A percentile compares a stretch with the other conserved stretches of the same genome.
Conservation (phyloP, 2,113 vertebrate species). For the Bothrops jararaca region DNA sequence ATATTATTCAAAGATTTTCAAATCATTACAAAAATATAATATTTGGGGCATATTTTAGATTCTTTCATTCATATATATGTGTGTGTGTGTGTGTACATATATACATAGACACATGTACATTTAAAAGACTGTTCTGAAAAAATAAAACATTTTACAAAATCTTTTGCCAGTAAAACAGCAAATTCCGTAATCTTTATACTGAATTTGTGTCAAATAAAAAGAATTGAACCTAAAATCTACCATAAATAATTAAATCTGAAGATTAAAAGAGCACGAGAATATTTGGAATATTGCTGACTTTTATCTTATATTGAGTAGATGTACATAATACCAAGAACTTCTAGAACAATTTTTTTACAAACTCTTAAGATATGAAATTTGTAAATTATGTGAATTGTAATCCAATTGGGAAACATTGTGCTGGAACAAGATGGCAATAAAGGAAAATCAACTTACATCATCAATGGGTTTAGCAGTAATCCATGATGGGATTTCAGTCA, state of each 20-base stretch:
- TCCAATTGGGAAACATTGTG: neutral
- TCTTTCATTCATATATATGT: neutral
- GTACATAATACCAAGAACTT: neutral
- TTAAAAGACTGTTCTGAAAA: constrained; percentile 38
- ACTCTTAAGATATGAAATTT: neutral
- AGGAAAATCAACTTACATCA: constrained; percentile 63
- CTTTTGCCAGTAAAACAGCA: constrained; percentile 45
- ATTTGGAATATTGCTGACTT: neutral
- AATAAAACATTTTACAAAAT: constrained; percentile 51
- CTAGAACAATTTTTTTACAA: neutral
- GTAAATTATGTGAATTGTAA: neutral
- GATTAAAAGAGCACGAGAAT: neutral
- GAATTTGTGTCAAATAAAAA: constrained; percentile 27
- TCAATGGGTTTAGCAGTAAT: constrained; percentile 58
- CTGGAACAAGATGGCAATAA: neutral
- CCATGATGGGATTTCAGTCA: constrained; percentile 58
- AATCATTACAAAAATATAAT: constrained; percentile 47
- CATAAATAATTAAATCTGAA: neutral
- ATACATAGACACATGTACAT: too few relatives aligned
- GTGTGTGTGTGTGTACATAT: too few relatives aligned
- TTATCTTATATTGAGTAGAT: neutral
- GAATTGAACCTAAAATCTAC: neutral
- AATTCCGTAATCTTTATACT: constrained; percentile 33
- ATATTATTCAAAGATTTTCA: constrained; percentile 37
- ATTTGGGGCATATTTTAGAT: constrained; percentile 44